Base-by-base conservation (phyloP, 2,797 vertebrate species). In the Poeciliopsis turneri region DNA sequence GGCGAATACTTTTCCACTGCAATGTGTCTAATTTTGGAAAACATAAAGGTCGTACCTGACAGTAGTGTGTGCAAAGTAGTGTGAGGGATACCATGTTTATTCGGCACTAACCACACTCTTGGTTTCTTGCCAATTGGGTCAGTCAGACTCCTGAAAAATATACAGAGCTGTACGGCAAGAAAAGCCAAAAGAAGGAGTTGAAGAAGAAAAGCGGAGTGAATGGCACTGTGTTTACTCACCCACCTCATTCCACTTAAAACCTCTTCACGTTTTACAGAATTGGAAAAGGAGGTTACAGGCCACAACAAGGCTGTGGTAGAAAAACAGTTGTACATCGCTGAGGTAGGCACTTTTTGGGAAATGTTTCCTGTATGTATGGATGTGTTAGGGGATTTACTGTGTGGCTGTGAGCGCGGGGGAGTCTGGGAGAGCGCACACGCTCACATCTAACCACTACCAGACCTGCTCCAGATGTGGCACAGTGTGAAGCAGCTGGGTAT, bases 81-180 rank as follows among this genome's bases (percentile, higher is more conserved):
- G 61, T 80, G 76, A 81, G 82, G 66, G 78, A 75, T 86, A 75
- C 76, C 68, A 84, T 92, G 85, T 93, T 92, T 91, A 92, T 94
- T 85, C 83, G 84, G 43, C 77, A 84, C 59, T 77, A 84, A 90
- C 89, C 81, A 75, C 88, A 80, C 68, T 68, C 83, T 78, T 92
- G 92, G 87, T 73, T 46, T 36, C 45, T 25, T 59, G 92, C 94
- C 93, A 94, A 94, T 85, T 95, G 92, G 93, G 93, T 95, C 93
- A 93, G 86, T 71, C 75, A 77, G 57, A 68, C 61, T 69, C 81
- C 55, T 88, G 77, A 83, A 82, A 71, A 85, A 87, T 75, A 77
- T 43, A 82, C 77, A 84, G 86, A 89, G 84, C 83, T 80, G 78
- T 84, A 79, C 74, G 78, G 80, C 76, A 84, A 72, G 80, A 78